phyloP scores from a whole-genome alignment of 2,888 invertebrate species.

The Parapristionchus giblindavisi region DNA sequence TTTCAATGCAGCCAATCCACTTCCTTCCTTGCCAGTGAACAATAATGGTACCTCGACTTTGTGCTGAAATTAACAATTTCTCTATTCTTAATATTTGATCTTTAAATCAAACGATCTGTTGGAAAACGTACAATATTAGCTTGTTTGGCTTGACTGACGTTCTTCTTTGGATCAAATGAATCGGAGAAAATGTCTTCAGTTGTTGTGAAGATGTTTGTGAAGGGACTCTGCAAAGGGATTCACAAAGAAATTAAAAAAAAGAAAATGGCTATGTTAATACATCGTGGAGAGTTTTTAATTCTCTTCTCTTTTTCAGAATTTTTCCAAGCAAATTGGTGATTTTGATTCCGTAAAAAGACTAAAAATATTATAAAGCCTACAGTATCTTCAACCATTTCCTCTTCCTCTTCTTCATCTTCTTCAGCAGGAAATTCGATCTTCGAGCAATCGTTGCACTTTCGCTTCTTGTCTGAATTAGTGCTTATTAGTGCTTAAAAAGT shows the following conservation, averaged over 20 bases:
- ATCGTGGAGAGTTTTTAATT: too few species aligned
- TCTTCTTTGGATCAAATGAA: background rate
- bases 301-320: too few species aligned
- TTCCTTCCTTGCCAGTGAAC: background rate
- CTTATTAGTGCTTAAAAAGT: too few species aligned
- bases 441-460: conserved; percentile 33
- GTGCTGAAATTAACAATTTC: too few species aligned
- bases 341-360: background rate
- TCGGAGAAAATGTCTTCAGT: background rate
- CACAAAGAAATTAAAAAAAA: too few species aligned
- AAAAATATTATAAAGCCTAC: background rate
- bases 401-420: conserved; percentile 6
- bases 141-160: background rate
- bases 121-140: conserved; percentile 28
- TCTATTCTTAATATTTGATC: too few species aligned
- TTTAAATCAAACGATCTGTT: background rate
- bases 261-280: too few species aligned
- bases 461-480: conserved; percentile 8
- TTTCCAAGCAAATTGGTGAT: too few species aligned
- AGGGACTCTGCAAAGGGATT: conserved; percentile 12
- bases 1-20: background rate
- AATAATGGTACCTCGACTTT: background rate
- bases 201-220: background rate
- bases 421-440: conserved; percentile 31
- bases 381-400: conserved; percentile 18